These are phyloP conservation scores for Allacma fusca DNA, from an alignment of 2,888 invertebrate species.

Conservation along the genomic window DNA sequence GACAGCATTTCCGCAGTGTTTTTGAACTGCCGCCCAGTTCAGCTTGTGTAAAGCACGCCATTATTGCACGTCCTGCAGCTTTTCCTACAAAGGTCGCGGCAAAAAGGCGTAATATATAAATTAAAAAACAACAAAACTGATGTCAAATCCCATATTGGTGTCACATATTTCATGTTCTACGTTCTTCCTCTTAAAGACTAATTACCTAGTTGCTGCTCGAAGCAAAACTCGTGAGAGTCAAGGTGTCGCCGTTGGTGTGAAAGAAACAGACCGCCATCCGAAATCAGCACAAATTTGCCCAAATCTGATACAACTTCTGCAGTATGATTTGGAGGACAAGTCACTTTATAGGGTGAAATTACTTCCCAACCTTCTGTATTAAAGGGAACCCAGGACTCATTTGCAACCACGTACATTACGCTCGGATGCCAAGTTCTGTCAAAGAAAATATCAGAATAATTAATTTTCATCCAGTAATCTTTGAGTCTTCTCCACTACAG, in stretches of 20 bases:
- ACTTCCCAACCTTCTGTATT: slow-evolving; percentile 58
- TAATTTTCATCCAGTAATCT: background rate
- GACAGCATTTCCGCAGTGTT: slow-evolving; percentile 58
- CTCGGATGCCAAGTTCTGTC: slow-evolving; percentile 58
- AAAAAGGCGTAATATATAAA: too few relatives aligned
- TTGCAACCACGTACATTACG: slow-evolving; percentile 49
- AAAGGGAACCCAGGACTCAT: slow-evolving; percentile 37
- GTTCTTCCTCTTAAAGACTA: background rate
- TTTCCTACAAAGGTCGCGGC: too few relatives aligned
- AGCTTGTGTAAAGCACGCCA: slow-evolving; percentile 56
- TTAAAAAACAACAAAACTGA: too few relatives aligned
- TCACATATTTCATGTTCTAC: too few relatives aligned
- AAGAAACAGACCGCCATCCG: slow-evolving; percentile 56
- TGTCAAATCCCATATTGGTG: too few relatives aligned
- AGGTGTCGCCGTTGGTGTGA: slow-evolving; percentile 51
- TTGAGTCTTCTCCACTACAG: too few relatives aligned
- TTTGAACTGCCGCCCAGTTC: slow-evolving; percentile 49
- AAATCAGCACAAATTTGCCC: slow-evolving; percentile 50
- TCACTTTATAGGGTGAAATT: slow-evolving; percentile 45
- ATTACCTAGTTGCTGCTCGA: slow-evolving; percentile 54
- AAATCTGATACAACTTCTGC: slow-evolving; percentile 56
- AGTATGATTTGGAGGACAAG: slow-evolving; percentile 51
- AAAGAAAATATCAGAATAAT: slow-evolving; percentile 13
- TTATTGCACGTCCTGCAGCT: slow-evolving; percentile 54
- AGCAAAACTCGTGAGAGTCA: slow-evolving; percentile 55